Conservation (phyloP, 2,888 invertebrate species). For the Trachelus tabidus region DNA sequence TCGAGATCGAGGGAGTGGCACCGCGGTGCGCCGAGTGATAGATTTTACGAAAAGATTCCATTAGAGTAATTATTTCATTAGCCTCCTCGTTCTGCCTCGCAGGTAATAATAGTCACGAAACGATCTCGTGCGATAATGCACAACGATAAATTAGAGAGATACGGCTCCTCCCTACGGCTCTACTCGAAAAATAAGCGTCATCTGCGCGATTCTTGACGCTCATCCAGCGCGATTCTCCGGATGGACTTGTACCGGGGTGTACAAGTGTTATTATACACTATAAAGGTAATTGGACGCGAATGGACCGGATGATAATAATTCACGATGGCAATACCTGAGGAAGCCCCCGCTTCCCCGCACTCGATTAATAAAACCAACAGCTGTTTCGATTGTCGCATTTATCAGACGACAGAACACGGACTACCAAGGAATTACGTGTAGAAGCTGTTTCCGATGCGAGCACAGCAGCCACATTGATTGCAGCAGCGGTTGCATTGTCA, state of each 20-base stretch:
- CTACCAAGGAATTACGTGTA: too few relatives aligned
- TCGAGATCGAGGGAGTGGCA: conserved; percentile 1
- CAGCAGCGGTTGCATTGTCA: too few relatives aligned
- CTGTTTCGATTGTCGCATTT: conserved; percentile 17
- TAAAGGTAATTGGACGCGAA: too few relatives aligned
- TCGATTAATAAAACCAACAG: conserved; percentile 22
- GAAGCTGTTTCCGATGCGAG: too few relatives aligned
- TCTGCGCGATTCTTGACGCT: conserved; percentile 16
- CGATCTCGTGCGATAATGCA: conserved; percentile 50
- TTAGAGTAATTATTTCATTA: conserved; percentile 56
- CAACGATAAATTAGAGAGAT: conserved; percentile 45
- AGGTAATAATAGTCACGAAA: conserved; percentile 41
- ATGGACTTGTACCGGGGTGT: too few relatives aligned
- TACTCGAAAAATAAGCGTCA: conserved; percentile 21
- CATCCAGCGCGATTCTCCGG: too few relatives aligned
- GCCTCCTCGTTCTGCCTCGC: conserved; percentile 11
- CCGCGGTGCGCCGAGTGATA: conserved; percentile 11
- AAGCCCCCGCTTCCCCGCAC: conserved; percentile 15
- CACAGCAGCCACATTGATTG: too few relatives aligned
- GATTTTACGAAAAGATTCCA: conserved; percentile 44
- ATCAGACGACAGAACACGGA: too few relatives aligned
- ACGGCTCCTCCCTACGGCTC: background rate
- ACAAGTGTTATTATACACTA: too few relatives aligned
- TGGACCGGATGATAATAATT: conserved; percentile 6
- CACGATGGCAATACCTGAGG: conserved; percentile 5